Base-by-base conservation (phyloP, 2,888 invertebrate genomes). In the Agonopterix subpropinquella region DNA sequence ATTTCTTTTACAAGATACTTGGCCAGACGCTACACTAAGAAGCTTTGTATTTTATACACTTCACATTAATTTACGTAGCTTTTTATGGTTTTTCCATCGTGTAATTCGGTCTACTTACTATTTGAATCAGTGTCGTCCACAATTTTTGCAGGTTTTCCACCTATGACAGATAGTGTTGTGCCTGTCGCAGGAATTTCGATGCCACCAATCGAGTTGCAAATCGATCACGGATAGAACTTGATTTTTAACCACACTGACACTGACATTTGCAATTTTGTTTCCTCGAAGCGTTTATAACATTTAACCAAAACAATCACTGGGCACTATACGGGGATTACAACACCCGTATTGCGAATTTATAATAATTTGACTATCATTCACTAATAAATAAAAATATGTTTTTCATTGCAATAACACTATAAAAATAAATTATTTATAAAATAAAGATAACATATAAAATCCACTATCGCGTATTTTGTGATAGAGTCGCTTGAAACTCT, bases 311-410 rank as follows among this genome's bases (percentile, higher is more conserved):
- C 78, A 84, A 85, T 85, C 85, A 85, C 85, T 80, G 75, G 67
- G 73, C 80, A 83, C 82, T 73, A 71, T 77, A 79, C 71, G 71
- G 73, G 78, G 74, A 80, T 77, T 82, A 75, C 65, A 70, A 70
- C 73, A 75, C 70, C 66, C 67, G 67, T 70, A 69, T 66, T 77
- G 76, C 77, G 80, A 75, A 70, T 77, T 76, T 77, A 73, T 62
- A 81, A 84, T 78, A 85, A 78, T 86, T 67, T 80, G 77, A 77
- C 86, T 86, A 86, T 74, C 58, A 80, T 87, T 85, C 83, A 86
- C 87, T 86, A 86, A 78, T 85, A 86, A 86, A 87, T 87, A 87
- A 84, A 80, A 72, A 79, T 78, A 73, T 80, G 71, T 69, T 79
- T 76, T 74, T 74, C 59, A 76, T 77, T 77, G 73, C 65, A 76